These are phyloP conservation scores for Musca vetustissima DNA, from an alignment of 1,140 invertebrate genomes.

Conservation along the genomic window DNA sequence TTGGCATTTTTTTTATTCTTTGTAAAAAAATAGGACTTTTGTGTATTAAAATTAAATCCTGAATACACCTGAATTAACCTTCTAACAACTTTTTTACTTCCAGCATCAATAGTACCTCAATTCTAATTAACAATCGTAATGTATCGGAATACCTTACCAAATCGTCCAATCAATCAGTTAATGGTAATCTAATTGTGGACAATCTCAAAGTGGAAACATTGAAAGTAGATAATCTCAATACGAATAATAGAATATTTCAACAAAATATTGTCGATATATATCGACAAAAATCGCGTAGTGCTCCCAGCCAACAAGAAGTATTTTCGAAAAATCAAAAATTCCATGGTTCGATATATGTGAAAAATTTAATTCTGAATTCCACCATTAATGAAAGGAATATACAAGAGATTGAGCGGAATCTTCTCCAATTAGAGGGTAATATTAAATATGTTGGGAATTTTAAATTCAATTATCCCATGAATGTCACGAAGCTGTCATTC, in stretches of 20 bases:
- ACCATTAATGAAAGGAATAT: constrained; percentile 37
- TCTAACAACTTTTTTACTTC: neutral
- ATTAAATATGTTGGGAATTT: constrained; percentile 51
- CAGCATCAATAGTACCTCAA: neutral
- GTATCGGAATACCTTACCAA: constrained; percentile 5
- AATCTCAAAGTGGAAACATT: constrained; percentile 32
- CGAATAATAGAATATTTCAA: constrained; percentile 37
- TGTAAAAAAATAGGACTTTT: too few relatives aligned
- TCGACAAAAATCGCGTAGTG: constrained; percentile 33
- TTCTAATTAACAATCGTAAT: neutral
- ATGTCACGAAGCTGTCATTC: constrained; percentile 40
- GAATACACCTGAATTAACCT: too few relatives aligned
- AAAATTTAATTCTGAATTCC: constrained; percentile 47
- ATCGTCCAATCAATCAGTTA: constrained; percentile 16
- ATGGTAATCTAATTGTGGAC: constrained; percentile 24
- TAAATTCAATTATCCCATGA: constrained; percentile 46
- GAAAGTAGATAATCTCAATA: constrained; percentile 23
- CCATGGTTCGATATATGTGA: constrained; percentile 49
- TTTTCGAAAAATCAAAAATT: constrained; percentile 33
- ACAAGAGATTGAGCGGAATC: constrained; percentile 38
- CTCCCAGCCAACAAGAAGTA: constrained; percentile 10
- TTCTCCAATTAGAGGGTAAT: constrained; percentile 46
- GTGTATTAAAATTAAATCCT: too few relatives aligned
- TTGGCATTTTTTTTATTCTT: too few relatives aligned
- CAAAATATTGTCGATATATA: constrained; percentile 33